Percentiles rank a stretch among this genome's conserved stretches.
Conservation (phyloP, 2,888 invertebrate genomes). For the Catonia carolina region DNA sequence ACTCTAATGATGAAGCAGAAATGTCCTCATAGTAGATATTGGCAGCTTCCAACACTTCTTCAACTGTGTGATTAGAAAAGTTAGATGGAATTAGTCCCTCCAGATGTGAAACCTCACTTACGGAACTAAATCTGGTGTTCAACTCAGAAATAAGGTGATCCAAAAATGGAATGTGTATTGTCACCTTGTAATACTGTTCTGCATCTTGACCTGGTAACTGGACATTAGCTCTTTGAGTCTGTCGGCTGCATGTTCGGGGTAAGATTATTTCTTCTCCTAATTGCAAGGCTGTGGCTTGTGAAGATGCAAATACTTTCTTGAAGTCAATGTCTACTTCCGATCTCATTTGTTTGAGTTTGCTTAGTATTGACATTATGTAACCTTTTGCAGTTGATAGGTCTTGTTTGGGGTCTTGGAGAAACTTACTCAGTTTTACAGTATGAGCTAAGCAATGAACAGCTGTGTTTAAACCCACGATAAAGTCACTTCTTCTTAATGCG, state of each 20-base stretch:
- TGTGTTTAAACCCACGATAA: slow-evolving; percentile 13
- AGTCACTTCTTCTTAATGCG: slow-evolving; percentile 19
- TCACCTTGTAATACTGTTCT: no score
- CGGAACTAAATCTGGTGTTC: neutral
- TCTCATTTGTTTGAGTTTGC: slow-evolving; percentile 9
- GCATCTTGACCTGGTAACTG: no score
- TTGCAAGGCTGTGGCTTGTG: no score
- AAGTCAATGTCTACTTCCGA: slow-evolving; percentile 3
- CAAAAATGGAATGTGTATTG: no score
- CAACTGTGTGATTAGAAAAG: no score
- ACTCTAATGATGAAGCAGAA: neutral
- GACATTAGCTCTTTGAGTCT: neutral
- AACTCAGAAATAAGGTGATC: no score
- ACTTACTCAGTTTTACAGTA: slow-evolving; percentile 18
- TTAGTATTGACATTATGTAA: neutral
- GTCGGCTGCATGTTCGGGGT: neutral
- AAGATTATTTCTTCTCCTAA: no score
- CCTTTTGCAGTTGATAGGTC: slow-evolving; percentile 15
- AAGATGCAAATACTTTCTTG: slow-evolving; percentile 5
- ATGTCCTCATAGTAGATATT: neutral
- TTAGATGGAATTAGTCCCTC: no score
- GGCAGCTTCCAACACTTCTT: neutral
- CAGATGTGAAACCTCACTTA: neutral
- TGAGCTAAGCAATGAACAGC: slow-evolving; percentile 9
- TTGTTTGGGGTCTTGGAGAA: slow-evolving; percentile 16